Percentiles rank a stretch among this genome's conserved stretches.
Evolutionary conservation across 2,888 invertebrate species (phyloP).

Genomic region (Zeuzera pyrina): DNA sequence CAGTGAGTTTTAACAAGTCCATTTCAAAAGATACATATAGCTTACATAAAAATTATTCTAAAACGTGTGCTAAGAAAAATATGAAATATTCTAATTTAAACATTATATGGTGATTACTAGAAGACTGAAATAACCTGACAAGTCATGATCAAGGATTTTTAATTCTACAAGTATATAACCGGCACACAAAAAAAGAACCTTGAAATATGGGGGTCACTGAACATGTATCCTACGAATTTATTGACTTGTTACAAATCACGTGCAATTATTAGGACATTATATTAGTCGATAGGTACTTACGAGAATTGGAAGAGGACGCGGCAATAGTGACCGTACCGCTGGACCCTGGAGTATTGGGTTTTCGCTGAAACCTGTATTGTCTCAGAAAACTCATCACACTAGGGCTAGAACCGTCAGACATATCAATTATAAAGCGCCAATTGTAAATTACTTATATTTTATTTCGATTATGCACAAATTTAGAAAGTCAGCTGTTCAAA

Average conservation of each 20-base stretch:
- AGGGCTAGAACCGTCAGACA: conserved; percentile 68
- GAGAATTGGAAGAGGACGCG: conserved; percentile 45
- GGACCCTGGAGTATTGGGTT: conserved; percentile 53
- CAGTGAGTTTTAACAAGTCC: too few relatives aligned
- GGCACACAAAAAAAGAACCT: conserved; percentile 22
- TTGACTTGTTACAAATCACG: conserved; percentile 2
- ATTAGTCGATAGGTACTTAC: conserved; percentile 35
- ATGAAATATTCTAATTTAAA: too few relatives aligned
- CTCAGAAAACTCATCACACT: conserved; percentile 76
- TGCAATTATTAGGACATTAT: conserved; percentile 8
- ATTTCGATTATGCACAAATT: conserved; percentile 15
- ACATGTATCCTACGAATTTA: conserved; percentile 11
- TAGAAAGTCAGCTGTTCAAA: conserved; percentile 17
- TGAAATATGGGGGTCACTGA: conserved; percentile 28
- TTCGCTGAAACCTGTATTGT: conserved; percentile 80
- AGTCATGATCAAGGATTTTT: too few relatives aligned
- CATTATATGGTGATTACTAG: too few relatives aligned
- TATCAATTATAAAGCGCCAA: conserved; percentile 22
- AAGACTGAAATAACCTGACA: too few relatives aligned
- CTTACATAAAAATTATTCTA: too few relatives aligned
- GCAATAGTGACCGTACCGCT: conserved; percentile 45
- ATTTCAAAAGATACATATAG: too few relatives aligned
- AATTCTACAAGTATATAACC: too few relatives aligned
- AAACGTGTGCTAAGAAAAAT: too few relatives aligned
- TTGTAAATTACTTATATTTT: conserved; percentile 5